Base-by-base conservation (phyloP, 1,140 invertebrate species). In the Anastrepha ludens region DNA sequence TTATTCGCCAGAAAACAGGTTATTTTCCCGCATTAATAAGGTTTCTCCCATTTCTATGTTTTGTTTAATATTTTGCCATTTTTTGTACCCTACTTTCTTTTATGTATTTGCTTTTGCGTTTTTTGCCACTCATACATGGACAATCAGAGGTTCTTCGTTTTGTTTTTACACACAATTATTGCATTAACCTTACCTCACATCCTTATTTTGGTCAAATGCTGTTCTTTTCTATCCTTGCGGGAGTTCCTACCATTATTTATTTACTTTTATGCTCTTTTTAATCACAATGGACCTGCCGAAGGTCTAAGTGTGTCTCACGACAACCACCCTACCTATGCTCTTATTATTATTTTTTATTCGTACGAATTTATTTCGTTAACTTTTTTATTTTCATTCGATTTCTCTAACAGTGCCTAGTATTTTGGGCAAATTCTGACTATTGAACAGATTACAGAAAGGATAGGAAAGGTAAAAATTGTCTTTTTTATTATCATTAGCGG, bases 221-320 rank as follows among this genome's bases (percentile, higher is more conserved):
- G 17, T 74, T 47, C 39, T 15, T 74, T 74, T 47, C 44, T 74
- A 47, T 17, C 41, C 67, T 74, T 44, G 17, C n/a, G 41, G 67
- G 67, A 74, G 17, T 74, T 74, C 39, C 67, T 44, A 47, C 44
- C 67, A 74, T 74, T 74, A 74, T 74, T 74, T 74, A 29, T 29
- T 29, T 29, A 29, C 29, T 29, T 29, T 29, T 29, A 29, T 29
- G 29, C 29, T 55, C 11, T 55, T 55, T n/a, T n/a, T n/a, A n/a
- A n/a, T n/a, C n/a, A n/a, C n/a, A n/a, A n/a, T n/a, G n/a, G n/a
- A n/a, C n/a, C n/a, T n/a, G n/a, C n/a, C n/a, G n/a, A n/a, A n/a
- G n/a, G n/a, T n/a, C n/a, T n/a, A n/a, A n/a, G n/a, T n/a, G n/a
- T n/a, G n/a, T n/a, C n/a, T n/a, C n/a, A n/a, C n/a, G n/a, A n/a